A percentile compares a stretch with the other conserved stretches of the same genome.
phyloP scores from a whole-genome alignment of 2,797 vertebrate genomes.

The Tauraco hartlaubi region DNA sequence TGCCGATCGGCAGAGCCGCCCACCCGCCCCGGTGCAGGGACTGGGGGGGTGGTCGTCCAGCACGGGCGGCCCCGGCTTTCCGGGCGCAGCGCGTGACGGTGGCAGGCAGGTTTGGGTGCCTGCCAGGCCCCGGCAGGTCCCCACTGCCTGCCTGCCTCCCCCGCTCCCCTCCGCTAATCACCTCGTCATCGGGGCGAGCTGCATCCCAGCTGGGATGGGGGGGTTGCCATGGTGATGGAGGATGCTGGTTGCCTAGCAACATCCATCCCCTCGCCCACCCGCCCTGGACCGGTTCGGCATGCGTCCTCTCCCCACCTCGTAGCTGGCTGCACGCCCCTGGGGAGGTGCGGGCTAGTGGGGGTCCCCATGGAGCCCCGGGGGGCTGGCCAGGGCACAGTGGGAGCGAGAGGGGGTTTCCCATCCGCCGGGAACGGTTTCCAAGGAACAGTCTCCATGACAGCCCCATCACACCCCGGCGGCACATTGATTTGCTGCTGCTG shows the following conservation, averaged over 20 bases:
- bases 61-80: conserved; percentile 2
- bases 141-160: conserved; percentile 52
- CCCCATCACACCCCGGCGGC: conserved; percentile 65
- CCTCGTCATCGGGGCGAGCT: conserved; percentile 61
- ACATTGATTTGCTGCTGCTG: conserved; percentile 73
- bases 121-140: conserved; percentile 46
- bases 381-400: not conserved
- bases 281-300: conserved; percentile 47
- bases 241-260: conserved; percentile 78
- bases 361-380: not conserved
- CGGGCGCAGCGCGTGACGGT: conserved; percentile 1
- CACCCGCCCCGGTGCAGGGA: not conserved
- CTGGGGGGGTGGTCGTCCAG: not conserved
- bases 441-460: conserved; percentile 80
- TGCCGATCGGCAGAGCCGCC: not conserved
- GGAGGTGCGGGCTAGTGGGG: not conserved
- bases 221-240: conserved; percentile 76
- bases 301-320: not conserved
- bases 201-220: conserved; percentile 73
- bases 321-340: not conserved
- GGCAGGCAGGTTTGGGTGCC: conserved; percentile 40
- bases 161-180: conserved; percentile 66
- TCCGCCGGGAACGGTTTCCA: conserved; percentile 74
- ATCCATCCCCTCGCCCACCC: conserved; percentile 68
- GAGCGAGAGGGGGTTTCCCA: conserved; percentile 63